Evolutionary conservation across 1,140 invertebrate species (phyloP), one percentile per base, ranked within the genome.

Genomic region (Aphelinus atriplicis): DNA sequence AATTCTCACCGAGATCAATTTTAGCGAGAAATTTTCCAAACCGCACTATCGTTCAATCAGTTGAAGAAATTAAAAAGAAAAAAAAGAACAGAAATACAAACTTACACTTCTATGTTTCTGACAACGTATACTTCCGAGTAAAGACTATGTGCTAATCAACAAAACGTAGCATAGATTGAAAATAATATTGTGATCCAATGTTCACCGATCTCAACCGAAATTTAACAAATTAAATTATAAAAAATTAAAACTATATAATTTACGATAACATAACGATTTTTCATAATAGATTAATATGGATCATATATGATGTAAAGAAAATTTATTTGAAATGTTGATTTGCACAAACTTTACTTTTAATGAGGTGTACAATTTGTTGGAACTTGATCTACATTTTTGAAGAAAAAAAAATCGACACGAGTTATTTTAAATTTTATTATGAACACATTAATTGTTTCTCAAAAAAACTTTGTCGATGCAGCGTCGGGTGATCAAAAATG

Each of bases 401-500:
- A 66, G 65, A n/a, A 71, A 58, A 75, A 75, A 65, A 65, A 50
- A 53, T 75, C 68, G 63, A 71, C 56, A 65, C 62, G 48, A 26
- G 48, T 71, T 67, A 71, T 71, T 76, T 76, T 7, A 62, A 2
- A 47, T 71, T 76, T 66, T 67, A 66, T 64, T 71, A 51, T 71
- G 68, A 76, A 76, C 69, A 76, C 74, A 76, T 71, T 47, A 71
- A 71, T 66, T 48, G n/a, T 75, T 66, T 60, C 50, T 75, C 48
- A 75, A 70, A 65, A 26, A 56, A 58, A 70, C 26, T 75, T 70
- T 71, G 60, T 68, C 53, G 60, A 75, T 63, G 67, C 62, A 70
- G 74, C 56, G 3, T 71, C 45, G 43, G 3, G 60, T 71, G 48
- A 71, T 75, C 26, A 26, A 26, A 26, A 26, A 26, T 43, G 4